A percentile compares a stretch with the other conserved stretches of the same genome.
phyloP scores from a whole-genome alignment of 2,888 invertebrate genomes.

The Apoderus coryli region DNA sequence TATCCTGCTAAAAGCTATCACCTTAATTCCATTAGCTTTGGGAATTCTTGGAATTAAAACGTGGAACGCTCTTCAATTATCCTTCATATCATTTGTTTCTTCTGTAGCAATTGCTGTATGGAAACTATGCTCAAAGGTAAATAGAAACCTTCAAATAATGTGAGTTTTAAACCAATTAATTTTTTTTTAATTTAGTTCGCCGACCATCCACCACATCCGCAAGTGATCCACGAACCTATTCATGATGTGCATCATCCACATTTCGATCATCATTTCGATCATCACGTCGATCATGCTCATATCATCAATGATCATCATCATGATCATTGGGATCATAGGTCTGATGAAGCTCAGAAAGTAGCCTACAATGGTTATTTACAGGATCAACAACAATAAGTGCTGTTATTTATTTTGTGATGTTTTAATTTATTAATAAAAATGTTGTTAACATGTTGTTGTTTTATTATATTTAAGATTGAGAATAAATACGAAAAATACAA shows the following conservation, averaged over 20 bases:
- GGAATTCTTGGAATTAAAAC: slow-evolving; percentile 75
- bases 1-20: slow-evolving; percentile 72
- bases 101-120: slow-evolving; percentile 72
- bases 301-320: slow-evolving; percentile 14
- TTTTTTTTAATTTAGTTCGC: slow-evolving; percentile 5
- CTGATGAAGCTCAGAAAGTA: slow-evolving; percentile 46
- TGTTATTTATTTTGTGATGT: no score
- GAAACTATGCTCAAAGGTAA: slow-evolving; percentile 76
- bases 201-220: slow-evolving; percentile 12
- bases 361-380: slow-evolving; percentile 54
- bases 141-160: slow-evolving; percentile 25
- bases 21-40: slow-evolving; percentile 69
- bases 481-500: no score
- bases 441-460: no score
- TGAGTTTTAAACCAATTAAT: background rate
- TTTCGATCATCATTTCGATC: background rate
- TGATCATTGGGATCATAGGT: slow-evolving; percentile 24
- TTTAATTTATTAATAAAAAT: no score
- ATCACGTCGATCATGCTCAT: slow-evolving; percentile 11
- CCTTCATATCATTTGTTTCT: slow-evolving; percentile 75
- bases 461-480: no score
- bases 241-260: slow-evolving; percentile 13
- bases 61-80: slow-evolving; percentile 74
- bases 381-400: no score
- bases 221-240: slow-evolving; percentile 18